Evolutionary conservation across 2,888 invertebrate genomes (phyloP).

Genomic region (Euphydryas editha): DNA sequence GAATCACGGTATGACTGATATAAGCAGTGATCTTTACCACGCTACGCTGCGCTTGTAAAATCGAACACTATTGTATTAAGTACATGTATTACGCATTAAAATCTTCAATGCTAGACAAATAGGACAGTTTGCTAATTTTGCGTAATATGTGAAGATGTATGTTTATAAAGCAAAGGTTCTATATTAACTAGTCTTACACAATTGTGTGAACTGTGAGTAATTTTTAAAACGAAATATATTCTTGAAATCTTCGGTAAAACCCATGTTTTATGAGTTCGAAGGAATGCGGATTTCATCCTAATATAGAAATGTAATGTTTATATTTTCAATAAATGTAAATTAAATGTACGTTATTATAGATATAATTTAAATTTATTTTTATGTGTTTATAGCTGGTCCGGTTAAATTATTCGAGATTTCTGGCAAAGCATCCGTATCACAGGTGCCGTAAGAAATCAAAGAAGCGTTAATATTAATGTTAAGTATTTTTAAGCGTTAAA

Average conservation of each 20-base stretch:
- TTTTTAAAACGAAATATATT: slow-evolving; percentile 34
- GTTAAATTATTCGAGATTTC: slow-evolving; percentile 44
- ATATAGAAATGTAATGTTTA: slow-evolving; percentile 22
- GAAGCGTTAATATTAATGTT: slow-evolving; percentile 21
- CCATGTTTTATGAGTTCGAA: slow-evolving; percentile 37
- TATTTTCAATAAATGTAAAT: slow-evolving; percentile 1
- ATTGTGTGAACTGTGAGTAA: slow-evolving; percentile 41
- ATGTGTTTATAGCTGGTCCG: slow-evolving; percentile 49
- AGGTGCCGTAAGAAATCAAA: slow-evolving; percentile 42
- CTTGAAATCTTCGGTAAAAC: slow-evolving; percentile 41
- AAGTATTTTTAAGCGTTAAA: slow-evolving; percentile 36
- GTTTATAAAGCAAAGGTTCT: slow-evolving; percentile 37
- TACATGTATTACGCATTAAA: neutral
- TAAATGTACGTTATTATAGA: neutral
- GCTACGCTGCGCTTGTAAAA: neutral
- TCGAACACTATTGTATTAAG: neutral
- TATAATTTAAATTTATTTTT: slow-evolving; percentile 22
- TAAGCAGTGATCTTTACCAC: too few relatives aligned
- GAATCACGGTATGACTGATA: too few relatives aligned
- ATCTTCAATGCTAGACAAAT: slow-evolving; percentile 7
- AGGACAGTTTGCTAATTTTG: slow-evolving; percentile 33
- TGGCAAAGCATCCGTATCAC: slow-evolving; percentile 43
- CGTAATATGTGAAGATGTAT: slow-evolving; percentile 22
- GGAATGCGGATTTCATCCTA: slow-evolving; percentile 46
- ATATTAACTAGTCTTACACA: slow-evolving; percentile 41